A percentile compares a stretch with the other conserved stretches of the same genome.
Conservation (phyloP, 2,797 vertebrate genomes). For the Etheostoma perlongum region DNA sequence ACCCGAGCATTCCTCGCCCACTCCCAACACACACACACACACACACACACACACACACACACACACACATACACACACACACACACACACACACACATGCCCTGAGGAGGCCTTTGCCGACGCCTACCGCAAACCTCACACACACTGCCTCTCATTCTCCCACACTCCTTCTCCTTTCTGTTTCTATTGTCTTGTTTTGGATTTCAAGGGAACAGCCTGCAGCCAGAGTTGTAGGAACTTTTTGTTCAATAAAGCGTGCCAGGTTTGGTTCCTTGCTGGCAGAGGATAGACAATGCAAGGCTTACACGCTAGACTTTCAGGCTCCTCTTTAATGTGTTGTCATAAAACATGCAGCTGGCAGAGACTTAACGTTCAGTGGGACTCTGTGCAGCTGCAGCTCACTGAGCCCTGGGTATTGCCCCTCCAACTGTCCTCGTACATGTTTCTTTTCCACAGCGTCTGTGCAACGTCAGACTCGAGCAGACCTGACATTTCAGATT, state of each 20-base stretch:
- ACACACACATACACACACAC: conserved; percentile 2
- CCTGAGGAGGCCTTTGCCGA: conserved; percentile 61
- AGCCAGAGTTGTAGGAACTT: conserved; percentile 65
- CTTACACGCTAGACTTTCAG: conserved; percentile 76
- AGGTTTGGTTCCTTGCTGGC: conserved; percentile 73
- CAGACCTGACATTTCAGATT: conserved; percentile 64
- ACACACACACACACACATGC: conserved; percentile 24
- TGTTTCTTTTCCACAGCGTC: conserved; percentile 43
- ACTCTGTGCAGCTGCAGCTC: conserved; percentile 50
- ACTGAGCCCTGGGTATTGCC: conserved; percentile 47
- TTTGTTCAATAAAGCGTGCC: conserved; percentile 73
- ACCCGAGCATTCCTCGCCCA: conserved; percentile 75
- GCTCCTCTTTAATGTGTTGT: conserved; percentile 85
- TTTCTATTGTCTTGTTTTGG: conserved; percentile 63
- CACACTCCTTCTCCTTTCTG: conserved; percentile 47
- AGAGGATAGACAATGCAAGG: conserved; percentile 68
- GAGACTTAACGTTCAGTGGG: conserved; percentile 61
- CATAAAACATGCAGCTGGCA: conserved; percentile 84
- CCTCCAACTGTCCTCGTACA: conserved; percentile 60
- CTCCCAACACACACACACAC: conserved; percentile 42
- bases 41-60: conserved; percentile 11
- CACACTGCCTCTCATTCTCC: conserved; percentile 46
- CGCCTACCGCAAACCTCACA: conserved; percentile 57
- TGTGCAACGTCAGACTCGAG: conserved; percentile 61
- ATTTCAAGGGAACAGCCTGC: conserved; percentile 61